A percentile compares a stretch with the other conserved stretches of the same genome.
Evolutionary conservation across 2,113 vertebrate species (phyloP).

Genomic region (Vanacampus margaritifer): DNA sequence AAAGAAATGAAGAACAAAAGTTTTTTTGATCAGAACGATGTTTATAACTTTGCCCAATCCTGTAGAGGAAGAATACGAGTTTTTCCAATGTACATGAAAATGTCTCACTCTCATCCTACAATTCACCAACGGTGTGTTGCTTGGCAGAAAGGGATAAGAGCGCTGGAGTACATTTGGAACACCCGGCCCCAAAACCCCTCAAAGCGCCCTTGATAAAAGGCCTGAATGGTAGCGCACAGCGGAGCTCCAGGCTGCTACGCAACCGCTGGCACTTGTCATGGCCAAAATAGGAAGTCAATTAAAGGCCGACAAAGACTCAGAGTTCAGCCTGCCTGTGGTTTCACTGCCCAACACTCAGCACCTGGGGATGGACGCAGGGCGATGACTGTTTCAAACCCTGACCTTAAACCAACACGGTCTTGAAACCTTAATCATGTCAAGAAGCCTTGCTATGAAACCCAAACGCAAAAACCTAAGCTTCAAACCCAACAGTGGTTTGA

Average conservation of each 20-base stretch:
- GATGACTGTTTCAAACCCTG: not conserved
- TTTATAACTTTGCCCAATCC: no score
- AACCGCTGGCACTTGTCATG: not conserved
- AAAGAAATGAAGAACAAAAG: no score
- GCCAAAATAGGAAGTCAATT: not conserved
- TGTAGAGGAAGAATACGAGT: no score
- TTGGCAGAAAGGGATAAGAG: not conserved
- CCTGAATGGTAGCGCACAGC: not conserved
- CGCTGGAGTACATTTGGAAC: not conserved
- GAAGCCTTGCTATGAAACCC: no score
- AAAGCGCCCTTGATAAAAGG: not conserved
- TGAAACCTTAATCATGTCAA: not conserved
- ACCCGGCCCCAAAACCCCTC: not conserved
- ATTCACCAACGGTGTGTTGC: not conserved
- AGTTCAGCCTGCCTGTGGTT: not conserved
- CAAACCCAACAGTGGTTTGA: no score
- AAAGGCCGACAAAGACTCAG: not conserved
- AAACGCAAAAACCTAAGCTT: no score
- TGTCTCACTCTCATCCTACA: not conserved
- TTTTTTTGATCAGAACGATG: no score
- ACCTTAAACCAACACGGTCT: not conserved
- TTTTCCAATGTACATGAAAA: not conserved
- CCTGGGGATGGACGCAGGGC: not conserved
- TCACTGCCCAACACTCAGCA: not conserved
- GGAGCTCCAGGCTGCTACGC: not conserved